Evolutionary conservation across 2,888 invertebrate species (phyloP).

Genomic region (Trissonchulus latispiculum): DNA sequence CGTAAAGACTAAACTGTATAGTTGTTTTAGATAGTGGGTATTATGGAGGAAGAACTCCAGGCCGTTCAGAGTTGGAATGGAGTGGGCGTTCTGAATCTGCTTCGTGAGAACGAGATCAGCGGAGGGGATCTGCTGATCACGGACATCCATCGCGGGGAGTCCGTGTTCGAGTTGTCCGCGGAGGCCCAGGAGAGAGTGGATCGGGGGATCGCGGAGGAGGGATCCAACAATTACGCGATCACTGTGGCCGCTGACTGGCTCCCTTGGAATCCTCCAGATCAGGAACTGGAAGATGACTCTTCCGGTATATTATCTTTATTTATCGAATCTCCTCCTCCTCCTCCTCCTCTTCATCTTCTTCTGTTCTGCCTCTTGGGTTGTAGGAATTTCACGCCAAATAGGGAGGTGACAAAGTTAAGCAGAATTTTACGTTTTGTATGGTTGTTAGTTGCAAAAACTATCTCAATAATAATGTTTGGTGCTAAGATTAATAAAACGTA

Average conservation of each 20-base stretch:
- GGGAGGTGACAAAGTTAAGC: no score
- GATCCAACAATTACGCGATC: background rate
- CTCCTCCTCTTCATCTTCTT: no score
- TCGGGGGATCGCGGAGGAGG: background rate
- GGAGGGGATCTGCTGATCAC: background rate
- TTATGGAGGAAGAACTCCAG: background rate
- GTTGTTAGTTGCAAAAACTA: no score
- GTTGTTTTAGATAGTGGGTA: background rate
- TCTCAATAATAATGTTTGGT: no score
- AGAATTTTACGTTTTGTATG: no score
- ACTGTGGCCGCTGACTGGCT: background rate
- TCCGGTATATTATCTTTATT: no score
- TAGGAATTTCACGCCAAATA: no score
- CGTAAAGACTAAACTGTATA: no score
- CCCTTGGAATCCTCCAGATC: background rate
- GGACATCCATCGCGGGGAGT: background rate
- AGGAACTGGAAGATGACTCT: no score
- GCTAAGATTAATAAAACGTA: no score
- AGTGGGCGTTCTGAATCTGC: background rate
- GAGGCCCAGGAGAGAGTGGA: background rate
- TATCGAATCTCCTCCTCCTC: no score
- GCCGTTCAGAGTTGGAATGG: background rate
- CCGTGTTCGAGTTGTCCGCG: background rate
- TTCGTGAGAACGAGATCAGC: background rate
- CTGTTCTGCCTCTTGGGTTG: no score